phyloP scores from a whole-genome alignment of 2,888 invertebrate species.

The Pyralis farinalis region DNA sequence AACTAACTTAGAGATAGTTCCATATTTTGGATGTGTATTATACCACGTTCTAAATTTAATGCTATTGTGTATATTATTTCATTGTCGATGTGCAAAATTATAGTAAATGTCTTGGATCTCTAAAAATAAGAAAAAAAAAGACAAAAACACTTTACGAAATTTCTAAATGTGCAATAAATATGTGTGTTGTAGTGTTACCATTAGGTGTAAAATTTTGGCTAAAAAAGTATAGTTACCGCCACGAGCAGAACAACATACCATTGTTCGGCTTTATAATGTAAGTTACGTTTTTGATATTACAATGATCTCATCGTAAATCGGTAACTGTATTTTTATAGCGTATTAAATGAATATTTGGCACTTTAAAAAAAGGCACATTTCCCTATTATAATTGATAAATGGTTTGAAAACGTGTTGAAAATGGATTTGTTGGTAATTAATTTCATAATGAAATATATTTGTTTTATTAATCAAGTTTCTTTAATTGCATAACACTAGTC shows the following conservation, averaged over 20 bases:
- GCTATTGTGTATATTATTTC: conserved; percentile 80
- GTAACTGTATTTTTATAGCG: conserved; percentile 60
- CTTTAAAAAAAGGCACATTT: conserved; percentile 79
- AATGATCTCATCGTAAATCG: conserved; percentile 66
- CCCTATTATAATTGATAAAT: conserved; percentile 77
- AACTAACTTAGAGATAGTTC: conserved; percentile 75
- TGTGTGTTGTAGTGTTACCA: conserved; percentile 81
- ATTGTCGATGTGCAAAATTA: conserved; percentile 79
- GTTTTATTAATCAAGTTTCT: conserved; percentile 69
- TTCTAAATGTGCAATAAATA: conserved; percentile 82
- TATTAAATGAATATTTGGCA: conserved; percentile 77
- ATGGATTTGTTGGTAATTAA: conserved; percentile 82
- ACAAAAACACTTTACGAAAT: conserved; percentile 79
- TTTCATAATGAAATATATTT: conserved; percentile 82
- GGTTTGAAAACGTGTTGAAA: conserved; percentile 80
- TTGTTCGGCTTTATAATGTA: conserved; percentile 35
- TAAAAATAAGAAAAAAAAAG: conserved; percentile 78
- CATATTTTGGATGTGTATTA: conserved; percentile 80
- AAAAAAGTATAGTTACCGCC: conserved; percentile 47
- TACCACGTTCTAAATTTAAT: conserved; percentile 71
- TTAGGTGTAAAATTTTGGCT: conserved; percentile 75
- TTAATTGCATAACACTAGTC: conserved; percentile 40
- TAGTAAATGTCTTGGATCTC: conserved; percentile 81
- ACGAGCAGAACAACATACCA: conserved; percentile 31
- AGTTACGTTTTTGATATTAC: conserved; percentile 41